phyloP scores from a whole-genome alignment of 2,888 invertebrate species.

The Germaria angustata region DNA sequence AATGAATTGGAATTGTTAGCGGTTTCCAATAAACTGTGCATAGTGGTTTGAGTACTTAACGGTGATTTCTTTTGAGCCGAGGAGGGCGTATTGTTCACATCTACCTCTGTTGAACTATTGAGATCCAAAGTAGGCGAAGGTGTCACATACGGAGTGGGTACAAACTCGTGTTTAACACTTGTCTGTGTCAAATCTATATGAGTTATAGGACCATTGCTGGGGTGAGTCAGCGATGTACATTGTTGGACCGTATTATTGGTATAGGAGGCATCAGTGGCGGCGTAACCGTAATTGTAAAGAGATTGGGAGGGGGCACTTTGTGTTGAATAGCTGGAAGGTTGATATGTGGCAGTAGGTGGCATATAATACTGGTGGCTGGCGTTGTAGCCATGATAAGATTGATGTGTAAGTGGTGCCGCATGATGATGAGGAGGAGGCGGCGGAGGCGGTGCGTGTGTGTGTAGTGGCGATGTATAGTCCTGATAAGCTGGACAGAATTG shows the following conservation, averaged over 20 bases:
- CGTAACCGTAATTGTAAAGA: constrained; percentile 52
- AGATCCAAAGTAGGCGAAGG: constrained; percentile 78
- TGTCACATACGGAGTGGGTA: constrained; percentile 77
- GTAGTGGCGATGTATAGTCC: constrained; percentile 71
- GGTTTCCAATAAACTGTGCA: constrained; percentile 70
- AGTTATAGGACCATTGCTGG: constrained; percentile 8
- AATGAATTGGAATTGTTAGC: constrained; percentile 69
- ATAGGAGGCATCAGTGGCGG: constrained; percentile 47
- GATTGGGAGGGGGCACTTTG: constrained; percentile 41
- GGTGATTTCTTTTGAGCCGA: constrained; percentile 68
- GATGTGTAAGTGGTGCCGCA: constrained; percentile 64
- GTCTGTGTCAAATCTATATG: constrained; percentile 52
- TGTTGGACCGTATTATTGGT: constrained; percentile 27
- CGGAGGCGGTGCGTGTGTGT: constrained; percentile 35
- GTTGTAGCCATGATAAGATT: constrained; percentile 64
- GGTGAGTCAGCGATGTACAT: constrained; percentile 7
- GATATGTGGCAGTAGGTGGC: constrained; percentile 57
- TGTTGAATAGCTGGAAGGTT: constrained; percentile 50
- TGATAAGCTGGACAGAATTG: constrained; percentile 72
- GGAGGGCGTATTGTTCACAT: constrained; percentile 68
- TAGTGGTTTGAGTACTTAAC: constrained; percentile 27
- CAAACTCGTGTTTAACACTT: constrained; percentile 73
- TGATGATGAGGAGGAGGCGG: constrained; percentile 53
- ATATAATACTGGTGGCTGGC: constrained; percentile 56
- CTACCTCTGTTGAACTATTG: constrained; percentile 78